Evolutionary conservation across 2,113 vertebrate species (phyloP), one percentile per base, ranked within the genome.

Genomic region (Ophiodon elongatus): DNA sequence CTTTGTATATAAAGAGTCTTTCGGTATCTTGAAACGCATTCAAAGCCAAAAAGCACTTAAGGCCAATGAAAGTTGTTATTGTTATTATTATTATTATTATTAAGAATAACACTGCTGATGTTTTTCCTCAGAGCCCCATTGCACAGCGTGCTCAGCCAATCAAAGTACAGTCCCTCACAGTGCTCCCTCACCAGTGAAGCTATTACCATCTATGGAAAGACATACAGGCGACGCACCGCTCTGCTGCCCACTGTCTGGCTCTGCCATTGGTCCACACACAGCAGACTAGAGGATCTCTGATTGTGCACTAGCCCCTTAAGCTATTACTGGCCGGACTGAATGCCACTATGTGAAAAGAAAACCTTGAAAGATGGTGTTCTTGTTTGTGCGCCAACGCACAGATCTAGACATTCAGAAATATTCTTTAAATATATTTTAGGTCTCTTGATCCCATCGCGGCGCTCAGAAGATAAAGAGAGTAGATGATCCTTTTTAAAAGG

Each of bases 21-120:
- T 54, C 4, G 10, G 41, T 21, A 41, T 78, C 45, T 66, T 54
- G 8, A 72, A 63, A 81, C 66, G 62, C 52, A 43, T 57, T 69
- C 23, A 25, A 45, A 67, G 25, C 50, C 47, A 56, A 76, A 79
- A 87, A 87, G 81, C 82, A 74, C 86, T 80, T 86, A 33, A 33
- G 57, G 29, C 23, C 56, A 27, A 82, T 63, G 17, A 87, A 84
- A 73, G 75, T 68, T 57, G 73, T 84, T 83, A 45, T 80, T 78
- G 73, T 85, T 78, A 76, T n/a, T n/a, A n/a, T n/a, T n/a, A n/a
- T n/a, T 57, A 75, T 84, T 83, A 45, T 80, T 78, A 75, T 85
- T 78, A 76, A 9, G 29, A 72, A 25, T 23, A 47, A 37, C 43
- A 23, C 62, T 21, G 5, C 82, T 52, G 60, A 73, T 76, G 66